A percentile compares a stretch with the other conserved stretches of the same genome.
Evolutionary conservation across 2,888 invertebrate species (phyloP).

Genomic region (Lycocerus yunnanus): DNA sequence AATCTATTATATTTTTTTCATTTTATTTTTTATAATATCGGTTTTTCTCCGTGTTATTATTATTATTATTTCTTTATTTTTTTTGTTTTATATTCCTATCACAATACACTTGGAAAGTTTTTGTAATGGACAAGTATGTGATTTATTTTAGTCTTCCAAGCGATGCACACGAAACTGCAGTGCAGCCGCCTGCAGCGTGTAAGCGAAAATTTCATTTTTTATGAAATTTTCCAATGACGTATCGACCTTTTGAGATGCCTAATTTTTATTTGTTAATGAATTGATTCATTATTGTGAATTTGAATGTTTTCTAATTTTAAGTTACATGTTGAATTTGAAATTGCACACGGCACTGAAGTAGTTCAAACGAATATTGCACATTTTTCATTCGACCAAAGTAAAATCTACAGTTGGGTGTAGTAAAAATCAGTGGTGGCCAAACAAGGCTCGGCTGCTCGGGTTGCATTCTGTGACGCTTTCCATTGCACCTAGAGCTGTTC

Average conservation of each 20-base stretch:
- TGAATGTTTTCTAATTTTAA: not conserved
- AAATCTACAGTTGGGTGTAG: constrained; percentile 37
- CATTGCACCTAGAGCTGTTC: constrained; percentile 32
- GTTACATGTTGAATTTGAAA: constrained; percentile 5
- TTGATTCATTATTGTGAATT: not conserved
- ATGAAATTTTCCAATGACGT: not conserved
- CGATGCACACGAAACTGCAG: not conserved
- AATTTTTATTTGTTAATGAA: not conserved
- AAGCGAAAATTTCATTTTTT: not conserved
- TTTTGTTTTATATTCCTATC: not conserved
- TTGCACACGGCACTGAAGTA: constrained; percentile 41
- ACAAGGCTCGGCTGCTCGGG: constrained; percentile 46
- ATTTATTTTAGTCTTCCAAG: not conserved
- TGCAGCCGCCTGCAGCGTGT: not conserved
- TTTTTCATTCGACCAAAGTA: constrained; percentile 35
- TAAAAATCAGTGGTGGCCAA: constrained; percentile 44
- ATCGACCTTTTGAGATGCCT: not conserved
- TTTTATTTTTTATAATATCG: not conserved
- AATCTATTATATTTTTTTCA: not conserved
- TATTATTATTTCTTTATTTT: not conserved
- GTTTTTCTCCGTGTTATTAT: too few species aligned
- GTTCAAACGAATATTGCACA: constrained; percentile 38
- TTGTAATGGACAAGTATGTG: not conserved
- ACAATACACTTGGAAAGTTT: not conserved
- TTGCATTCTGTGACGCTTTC: constrained; percentile 42